Base-by-base conservation (phyloP, 1,140 invertebrate species). In the Wiebesia pumilae region DNA sequence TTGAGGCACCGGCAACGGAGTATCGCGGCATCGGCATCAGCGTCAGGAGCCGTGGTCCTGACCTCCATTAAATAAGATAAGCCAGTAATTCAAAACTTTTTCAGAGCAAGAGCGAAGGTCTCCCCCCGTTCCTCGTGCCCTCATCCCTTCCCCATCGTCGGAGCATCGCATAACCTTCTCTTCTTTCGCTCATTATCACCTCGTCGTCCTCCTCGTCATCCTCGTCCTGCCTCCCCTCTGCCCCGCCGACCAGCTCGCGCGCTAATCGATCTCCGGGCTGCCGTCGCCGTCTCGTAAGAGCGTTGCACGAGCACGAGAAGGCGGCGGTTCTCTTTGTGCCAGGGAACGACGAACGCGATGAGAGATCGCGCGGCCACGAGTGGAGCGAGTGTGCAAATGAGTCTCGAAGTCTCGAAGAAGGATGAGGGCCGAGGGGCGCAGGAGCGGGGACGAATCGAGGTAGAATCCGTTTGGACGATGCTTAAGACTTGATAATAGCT, bases 161-260 rank as follows among this genome's bases (percentile, higher is more conserved):
- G 21, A 40, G 84, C 62, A 67, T 79, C 62, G 84, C 84, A 40
- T 62, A 58, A 33, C 38, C 58, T 81, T 79, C 78, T 85, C 67
- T 30, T 69, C 27, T 81, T 85, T 85, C 84, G 81, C 79, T 85
- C 84, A 81, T 85, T 85, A 85, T 85, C 84, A 43, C 84, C 33
- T 81, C 78, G 54, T 83, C 47, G 77, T n/a, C 30, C 40, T 27
- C 58, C 51, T 54, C 33, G 38, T 40, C 47, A 27, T 35, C 47
- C 30, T 58, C 51, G n/a, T 51, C 73, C 40, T 3, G 78, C 33
- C 24, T 51, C 79, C n/a, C 58, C 54, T n/a, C 16, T 7, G 30
- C 10, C 65, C 78, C 47, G 7, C 19, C 35, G 27, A 40, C 27
- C 33, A 10, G 10, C 21, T 47, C 30, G 58, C 51, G 7, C 78